Evolutionary conservation across 2,888 invertebrate species (phyloP), one percentile per base, ranked within the genome.

Genomic region (Luffia ferchaultella): DNA sequence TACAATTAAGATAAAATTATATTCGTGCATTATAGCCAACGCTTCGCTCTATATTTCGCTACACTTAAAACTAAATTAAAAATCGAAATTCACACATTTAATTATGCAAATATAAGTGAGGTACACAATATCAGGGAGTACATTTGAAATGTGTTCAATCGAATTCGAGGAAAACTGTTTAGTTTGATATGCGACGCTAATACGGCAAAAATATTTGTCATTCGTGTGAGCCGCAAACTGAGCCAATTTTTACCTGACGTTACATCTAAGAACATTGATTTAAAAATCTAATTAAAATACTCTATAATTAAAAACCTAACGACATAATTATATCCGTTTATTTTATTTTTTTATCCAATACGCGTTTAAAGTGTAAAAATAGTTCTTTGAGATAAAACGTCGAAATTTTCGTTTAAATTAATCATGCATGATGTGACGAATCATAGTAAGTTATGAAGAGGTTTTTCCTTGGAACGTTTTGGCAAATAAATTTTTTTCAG

Each of bases 241-340:
- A n/a, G n/a, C n/a, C n/a, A n/a, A n/a, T n/a, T n/a, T n/a, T n/a
- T n/a, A n/a, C n/a, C n/a, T n/a, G n/a, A n/a, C n/a, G n/a, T n/a
- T n/a, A 30, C 3, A 30, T 30, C 3, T 30, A 30, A 3, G 30
- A 12, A 30, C 30, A 30, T 30, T 12, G 5, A 30, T 30, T 30
- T 30, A 30, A 30, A 12, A 3, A 12, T 30, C 30, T 30, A 30
- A 30, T 30, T 30, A 30, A 76, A 79, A 77, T 67, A 64, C 64
- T 62, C 70, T 77, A 78, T 64, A 69, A 67, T 75, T 77, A 78
- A 61, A 60, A 76, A 76, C 76, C 80, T 82, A 77, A 77, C 73
- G 68, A 77, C 79, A 80, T 75, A 76, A 64, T 70, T 68, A 62
- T 44, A 51, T 41, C 20, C 3, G 12, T 7, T 12, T 30, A 30